These are phyloP conservation scores for Halocynthia aurantium DNA, from an alignment of 23 tunicate species.

Conservation along the genomic window DNA sequence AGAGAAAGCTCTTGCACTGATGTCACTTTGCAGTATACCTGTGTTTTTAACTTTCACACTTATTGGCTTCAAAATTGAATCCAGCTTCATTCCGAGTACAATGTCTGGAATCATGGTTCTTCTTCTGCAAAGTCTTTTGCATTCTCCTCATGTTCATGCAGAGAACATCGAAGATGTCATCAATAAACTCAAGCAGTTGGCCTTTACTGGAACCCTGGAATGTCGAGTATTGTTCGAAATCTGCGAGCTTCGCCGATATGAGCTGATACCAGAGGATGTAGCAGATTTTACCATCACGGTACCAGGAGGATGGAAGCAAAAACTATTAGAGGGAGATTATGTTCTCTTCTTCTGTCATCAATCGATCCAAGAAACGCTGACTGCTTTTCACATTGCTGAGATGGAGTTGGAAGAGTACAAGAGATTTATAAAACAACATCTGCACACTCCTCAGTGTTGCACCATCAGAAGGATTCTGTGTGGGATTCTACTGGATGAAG, in stretches of 20 bases:
- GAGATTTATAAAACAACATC: too few species aligned
- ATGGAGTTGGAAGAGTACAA: too few species aligned
- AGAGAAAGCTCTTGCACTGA: background rate
- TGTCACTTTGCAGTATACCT: constrained; percentile 5
- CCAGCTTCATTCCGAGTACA: background rate
- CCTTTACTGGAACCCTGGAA: constrained; percentile 3
- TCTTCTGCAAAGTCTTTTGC: background rate
- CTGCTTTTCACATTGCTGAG: too few species aligned
- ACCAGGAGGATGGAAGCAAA: background rate
- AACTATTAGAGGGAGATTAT: background rate
- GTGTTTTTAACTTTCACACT: background rate
- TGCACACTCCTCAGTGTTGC: too few species aligned
- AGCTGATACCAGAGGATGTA: constrained; percentile 5
- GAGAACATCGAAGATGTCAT: background rate
- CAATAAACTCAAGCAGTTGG: background rate
- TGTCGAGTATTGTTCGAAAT: background rate
- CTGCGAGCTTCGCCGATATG: background rate
- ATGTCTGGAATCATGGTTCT: constrained; percentile 5
- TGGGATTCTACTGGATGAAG: too few species aligned
- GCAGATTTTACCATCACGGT: background rate
- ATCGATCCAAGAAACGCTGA: too few species aligned
- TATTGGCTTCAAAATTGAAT: background rate
- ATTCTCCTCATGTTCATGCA: background rate
- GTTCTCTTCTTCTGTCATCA: background rate
- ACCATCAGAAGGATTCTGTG: too few species aligned